Evolutionary conservation across 2,797 vertebrate species (phyloP), one percentile per base, ranked within the genome.

Genomic region (Hypotaenidia philippensis): DNA sequence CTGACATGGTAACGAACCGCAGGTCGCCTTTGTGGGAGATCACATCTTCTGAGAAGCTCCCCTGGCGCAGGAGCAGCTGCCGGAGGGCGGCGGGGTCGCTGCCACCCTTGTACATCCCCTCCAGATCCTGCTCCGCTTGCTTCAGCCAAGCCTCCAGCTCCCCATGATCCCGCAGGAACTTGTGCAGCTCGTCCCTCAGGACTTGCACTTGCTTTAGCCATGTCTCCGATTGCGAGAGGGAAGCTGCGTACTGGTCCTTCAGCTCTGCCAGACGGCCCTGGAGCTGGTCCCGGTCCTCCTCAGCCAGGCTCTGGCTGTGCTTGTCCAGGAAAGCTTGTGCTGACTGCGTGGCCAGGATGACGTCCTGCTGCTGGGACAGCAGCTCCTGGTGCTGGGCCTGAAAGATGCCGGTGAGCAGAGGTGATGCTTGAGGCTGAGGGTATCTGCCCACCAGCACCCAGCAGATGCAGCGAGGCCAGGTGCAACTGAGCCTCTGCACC

Each of bases 11-110:
- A 27, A 99, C 98, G 15, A 99, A 99, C 40, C 99, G 98, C 96
- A 99, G 97, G 96, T 99, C 99, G 0, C 99, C 99, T 94, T 99
- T 99, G 98, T 99, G 99, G 93, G 99, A 99, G 96, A 99, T 99
- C 0, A 99, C 98, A 0, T 99, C 99, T 85, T 99, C 99, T 0
- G 98, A 98, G 92, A 98, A 99, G 98, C 98, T 99, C 93, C 98
- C 98, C 98, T 99, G 99, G 29, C 98, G 97, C 36, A 97, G 98
- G 16, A 99, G 98, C 45, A 98, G 95, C 76, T 92, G 92, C 94
- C 97, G 97, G 7, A 98, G 97, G 4, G 92, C 80, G 4, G 97
- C 96, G 0, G 98, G 98, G 36, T 98, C 97, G 0, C 98, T 94
- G 90, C 96, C 97, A 70, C 98, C 98, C 47, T 97, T 95, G 69